Conservation (phyloP, 2,888 invertebrate species). For the Drosophila anomalata region DNA sequence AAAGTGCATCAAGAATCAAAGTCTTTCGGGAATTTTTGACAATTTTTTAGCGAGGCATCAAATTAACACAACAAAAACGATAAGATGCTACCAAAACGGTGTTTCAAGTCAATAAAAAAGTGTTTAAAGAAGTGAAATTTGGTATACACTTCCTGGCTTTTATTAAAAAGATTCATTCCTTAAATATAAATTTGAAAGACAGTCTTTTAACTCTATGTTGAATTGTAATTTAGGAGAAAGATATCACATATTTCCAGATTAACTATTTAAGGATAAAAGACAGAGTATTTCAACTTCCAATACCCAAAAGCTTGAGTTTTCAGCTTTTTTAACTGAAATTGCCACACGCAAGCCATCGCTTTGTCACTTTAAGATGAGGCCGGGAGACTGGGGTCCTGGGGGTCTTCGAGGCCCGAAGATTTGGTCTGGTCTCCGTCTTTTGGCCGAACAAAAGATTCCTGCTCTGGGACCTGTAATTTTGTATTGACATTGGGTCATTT, state of each 20-base stretch:
- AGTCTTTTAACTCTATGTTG: too few relatives aligned
- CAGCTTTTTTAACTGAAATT: slow-evolving; percentile 81
- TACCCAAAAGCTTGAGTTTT: not conserved
- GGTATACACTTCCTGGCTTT: not conserved
- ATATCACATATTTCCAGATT: too few relatives aligned
- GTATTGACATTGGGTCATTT: slow-evolving; percentile 82
- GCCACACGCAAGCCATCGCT: slow-evolving; percentile 84
- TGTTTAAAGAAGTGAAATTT: not conserved
- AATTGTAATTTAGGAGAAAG: not conserved
- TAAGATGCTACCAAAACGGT: slow-evolving; percentile 67
- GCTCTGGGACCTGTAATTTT: slow-evolving; percentile 70
- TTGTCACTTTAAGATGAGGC: slow-evolving; percentile 75
- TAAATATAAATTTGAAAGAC: too few relatives aligned
- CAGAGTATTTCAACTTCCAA: slow-evolving; percentile 44
- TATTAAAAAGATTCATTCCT: too few relatives aligned
- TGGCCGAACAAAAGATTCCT: slow-evolving; percentile 53
- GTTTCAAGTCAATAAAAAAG: slow-evolving; percentile 29
- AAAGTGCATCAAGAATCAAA: slow-evolving; percentile 78
- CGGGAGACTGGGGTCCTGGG: not conserved
- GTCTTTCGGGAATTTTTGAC: slow-evolving; percentile 65
- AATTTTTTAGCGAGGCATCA: slow-evolving; percentile 72
- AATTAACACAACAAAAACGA: slow-evolving; percentile 67
- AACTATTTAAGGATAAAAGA: not conserved
- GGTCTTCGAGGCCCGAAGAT: slow-evolving; percentile 40
- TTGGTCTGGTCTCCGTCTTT: slow-evolving; percentile 40